Evolutionary conservation across 2,888 invertebrate species (phyloP), one percentile per base, ranked within the genome.

Genomic region (Idaea straminata): DNA sequence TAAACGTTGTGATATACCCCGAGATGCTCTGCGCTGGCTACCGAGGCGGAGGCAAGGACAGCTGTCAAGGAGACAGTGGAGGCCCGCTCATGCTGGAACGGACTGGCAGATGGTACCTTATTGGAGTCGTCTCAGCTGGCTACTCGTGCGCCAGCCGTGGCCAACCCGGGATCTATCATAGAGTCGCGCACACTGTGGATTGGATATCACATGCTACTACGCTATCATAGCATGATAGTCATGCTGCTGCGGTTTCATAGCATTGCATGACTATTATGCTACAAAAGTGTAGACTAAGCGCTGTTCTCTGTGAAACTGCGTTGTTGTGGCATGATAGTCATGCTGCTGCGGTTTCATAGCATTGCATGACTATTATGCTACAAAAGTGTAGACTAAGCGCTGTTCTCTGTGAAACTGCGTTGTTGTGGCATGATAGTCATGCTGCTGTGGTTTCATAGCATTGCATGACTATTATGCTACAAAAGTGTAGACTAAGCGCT

Each of bases 21-120:
- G 98, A 98, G 88, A 98, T 98, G 98, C 95, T 98, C 86, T 98
- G 98, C 83, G 98, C 98, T 0, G 98, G 98, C 3, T 98, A 98
- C 85, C 95, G 97, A 63, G 96, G 96, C 35, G 98, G 98, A 0
- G 97, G 98, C 38, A 95, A 96, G 77, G 97, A 97, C 87, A 95
- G 95, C 73, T 93, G 93, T 70, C 94, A 97, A 92, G 97, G 97
- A 0, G 97, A 97, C 88, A 96, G 96, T 60, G 98, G 98, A 0
- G 98, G 98, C 0, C 98, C 98, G 0, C 87, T 98, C 64, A 98
- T 98, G 98, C 89, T 98, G 71, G 98, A 98, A 83, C 95, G 96
- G 76, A 94, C 96, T 6, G 97, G 97, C 0, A 93, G 98, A 60
- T 98, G 98, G 98, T 98, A 96, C 85, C 94, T 98, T 61, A 98